Percentiles rank a stretch among this genome's conserved stretches.
These are phyloP conservation scores for Drosophila maculinotata DNA, from an alignment of 2,888 invertebrate genomes.

Conservation along the genomic window DNA sequence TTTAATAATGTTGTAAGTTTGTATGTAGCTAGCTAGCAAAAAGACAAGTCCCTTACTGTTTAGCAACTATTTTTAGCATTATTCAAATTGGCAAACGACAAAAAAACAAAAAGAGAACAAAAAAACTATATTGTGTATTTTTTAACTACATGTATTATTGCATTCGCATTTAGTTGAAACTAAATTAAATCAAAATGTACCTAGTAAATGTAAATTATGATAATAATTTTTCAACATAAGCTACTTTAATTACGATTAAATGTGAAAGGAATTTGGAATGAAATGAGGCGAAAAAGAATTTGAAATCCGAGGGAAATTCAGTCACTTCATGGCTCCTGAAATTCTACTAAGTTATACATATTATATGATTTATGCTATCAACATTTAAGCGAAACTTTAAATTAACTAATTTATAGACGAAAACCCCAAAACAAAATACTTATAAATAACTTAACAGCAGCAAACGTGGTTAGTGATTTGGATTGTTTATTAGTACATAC, in stretches of 20 bases:
- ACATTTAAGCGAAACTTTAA: constrained; percentile 5
- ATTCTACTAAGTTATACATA: constrained; percentile 18
- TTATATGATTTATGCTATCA: constrained; percentile 32
- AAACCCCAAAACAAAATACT: constrained; percentile 27
- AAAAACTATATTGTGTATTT: constrained; percentile 40
- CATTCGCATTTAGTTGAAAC: constrained; percentile 63
- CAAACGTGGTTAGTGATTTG: constrained; percentile 84
- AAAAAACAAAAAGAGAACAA: constrained; percentile 3
- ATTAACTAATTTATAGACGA: constrained; percentile 18
- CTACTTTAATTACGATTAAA: constrained; percentile 49
- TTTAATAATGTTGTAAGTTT: constrained; percentile 19
- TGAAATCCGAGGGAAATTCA: not conserved
- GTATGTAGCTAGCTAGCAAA: constrained; percentile 47
- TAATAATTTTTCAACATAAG: constrained; percentile 75
- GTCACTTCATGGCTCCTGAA: constrained; percentile 13
- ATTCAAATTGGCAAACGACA: constrained; percentile 13
- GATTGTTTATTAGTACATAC: constrained; percentile 73
- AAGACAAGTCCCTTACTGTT: constrained; percentile 24
- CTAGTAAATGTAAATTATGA: constrained; percentile 81
- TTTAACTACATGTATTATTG: constrained; percentile 36
- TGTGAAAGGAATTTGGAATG: constrained; percentile 12
- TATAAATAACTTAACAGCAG: constrained; percentile 63
- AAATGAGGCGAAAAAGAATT: constrained; percentile 8
- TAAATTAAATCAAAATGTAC: constrained; percentile 78
- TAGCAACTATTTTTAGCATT: constrained; percentile 45